Conservation (phyloP, 2,113 vertebrate genomes). For the Apodemus sylvaticus region DNA sequence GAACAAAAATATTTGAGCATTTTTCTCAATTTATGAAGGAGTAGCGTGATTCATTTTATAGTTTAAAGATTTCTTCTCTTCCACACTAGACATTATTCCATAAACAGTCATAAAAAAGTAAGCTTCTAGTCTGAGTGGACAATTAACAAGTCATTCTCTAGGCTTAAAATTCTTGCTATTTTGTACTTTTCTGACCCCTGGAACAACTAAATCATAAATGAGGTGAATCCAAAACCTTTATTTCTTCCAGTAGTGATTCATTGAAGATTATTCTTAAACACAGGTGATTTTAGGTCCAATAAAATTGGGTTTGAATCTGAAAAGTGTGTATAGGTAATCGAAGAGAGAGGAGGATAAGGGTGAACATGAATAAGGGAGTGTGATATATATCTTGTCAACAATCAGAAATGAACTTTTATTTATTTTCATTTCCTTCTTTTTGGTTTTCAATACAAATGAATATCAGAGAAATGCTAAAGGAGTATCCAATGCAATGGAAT, state of each 20-base stretch:
- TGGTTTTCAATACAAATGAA: neutral
- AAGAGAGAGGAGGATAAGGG: neutral
- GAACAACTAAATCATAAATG: neutral
- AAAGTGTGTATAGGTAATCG: fast-evolving
- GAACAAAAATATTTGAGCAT: neutral
- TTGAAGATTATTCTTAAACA: neutral
- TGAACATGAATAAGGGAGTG: neutral
- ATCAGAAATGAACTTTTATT: neutral
- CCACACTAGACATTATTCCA: neutral
- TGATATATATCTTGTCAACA: neutral
- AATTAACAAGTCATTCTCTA: neutral
- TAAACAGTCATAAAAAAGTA: neutral
- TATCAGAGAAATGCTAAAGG: neutral
- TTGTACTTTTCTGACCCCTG: fast-evolving
- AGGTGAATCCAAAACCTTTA: neutral
- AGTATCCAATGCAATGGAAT: neutral
- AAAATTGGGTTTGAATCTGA: neutral
- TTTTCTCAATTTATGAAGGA: neutral
- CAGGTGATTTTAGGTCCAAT: neutral
- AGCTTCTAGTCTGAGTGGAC: neutral
- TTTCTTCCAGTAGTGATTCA: neutral
- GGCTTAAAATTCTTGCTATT: neutral
- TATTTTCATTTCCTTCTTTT: neutral
- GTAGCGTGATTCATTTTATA: neutral
- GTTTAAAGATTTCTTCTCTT: neutral